A percentile compares a stretch with the other conserved stretches of the same genome.
These are phyloP conservation scores for Zeus faber DNA, from an alignment of 2,113 vertebrate species.

Conservation along the genomic window DNA sequence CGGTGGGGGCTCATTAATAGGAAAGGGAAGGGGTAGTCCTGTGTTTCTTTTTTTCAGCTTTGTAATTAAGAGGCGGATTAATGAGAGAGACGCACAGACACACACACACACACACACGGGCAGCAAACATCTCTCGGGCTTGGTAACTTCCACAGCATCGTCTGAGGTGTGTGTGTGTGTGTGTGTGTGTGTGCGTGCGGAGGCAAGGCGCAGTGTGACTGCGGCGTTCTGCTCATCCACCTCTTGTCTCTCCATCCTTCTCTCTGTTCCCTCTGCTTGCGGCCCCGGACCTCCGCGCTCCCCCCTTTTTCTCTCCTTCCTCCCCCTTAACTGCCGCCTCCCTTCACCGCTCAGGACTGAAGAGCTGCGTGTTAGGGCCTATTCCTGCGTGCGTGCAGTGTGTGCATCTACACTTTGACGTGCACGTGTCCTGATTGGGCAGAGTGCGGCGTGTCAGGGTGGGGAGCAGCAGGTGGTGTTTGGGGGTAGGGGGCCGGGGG, in stretches of 20 bases:
- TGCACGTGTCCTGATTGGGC: too few relatives aligned
- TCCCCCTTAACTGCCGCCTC: neutral
- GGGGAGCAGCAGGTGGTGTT: constrained; percentile 59
- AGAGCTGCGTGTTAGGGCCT: constrained; percentile 5
- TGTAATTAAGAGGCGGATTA: constrained; percentile 60
- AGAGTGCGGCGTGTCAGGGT: constrained; percentile 24
- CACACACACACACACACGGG: too few relatives aligned
- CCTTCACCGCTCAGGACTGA: neutral
- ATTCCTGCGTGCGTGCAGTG: constrained; percentile 2
- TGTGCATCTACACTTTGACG: too few relatives aligned
- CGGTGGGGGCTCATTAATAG: constrained; percentile 49
- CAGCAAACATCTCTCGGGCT: too few relatives aligned
- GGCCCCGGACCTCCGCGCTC: too few relatives aligned
- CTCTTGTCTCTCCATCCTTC: neutral
- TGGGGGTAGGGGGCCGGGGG: too few relatives aligned
- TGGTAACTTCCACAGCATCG: too few relatives aligned
- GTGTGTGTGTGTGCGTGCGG: neutral
- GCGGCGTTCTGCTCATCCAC: neutral
- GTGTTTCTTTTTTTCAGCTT: constrained; percentile 39
- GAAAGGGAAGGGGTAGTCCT: constrained; percentile 19
- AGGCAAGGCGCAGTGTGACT: neutral
- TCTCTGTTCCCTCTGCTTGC: neutral
- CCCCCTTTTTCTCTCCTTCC: neutral
- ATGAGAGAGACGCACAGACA: constrained; percentile 46
- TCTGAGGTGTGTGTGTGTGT: neutral